Base-by-base conservation (phyloP, 2,113 vertebrate species). In the Caranx melampygus region DNA sequence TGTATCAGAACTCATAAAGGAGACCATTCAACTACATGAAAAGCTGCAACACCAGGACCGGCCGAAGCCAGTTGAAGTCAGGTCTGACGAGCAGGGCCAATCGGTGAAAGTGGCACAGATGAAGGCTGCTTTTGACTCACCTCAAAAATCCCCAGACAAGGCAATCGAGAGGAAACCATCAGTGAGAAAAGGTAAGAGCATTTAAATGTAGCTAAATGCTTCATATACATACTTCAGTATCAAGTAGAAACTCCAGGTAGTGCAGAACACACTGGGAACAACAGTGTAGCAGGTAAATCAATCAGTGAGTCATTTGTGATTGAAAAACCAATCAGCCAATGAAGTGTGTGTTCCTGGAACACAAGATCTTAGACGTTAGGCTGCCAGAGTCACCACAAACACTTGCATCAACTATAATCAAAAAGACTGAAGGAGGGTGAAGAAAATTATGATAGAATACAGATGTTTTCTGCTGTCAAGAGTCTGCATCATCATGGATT, bases 81-180 rank as follows among this genome's bases (percentile, higher is more conserved):
- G 87, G 69, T 8, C 40, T 4, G 94, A 95, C 0, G 95, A 95
- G 72, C 85, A 89, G 58, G 82, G 81, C 44, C 93, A 92, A 49
- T 92, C 90, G 0, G 81, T 95, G 63, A 95, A 94, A 76, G 94
- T 95, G 72, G 93, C 95, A 11, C 91, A 93, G 87, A 95, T 95
- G 91, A 95, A 94, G 88, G 94, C 93, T 0, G 90, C 95, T 3
- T 95, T 95, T 52, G 95, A 95, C 78, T 61, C 71, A 0, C 78
- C 88, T 65, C 93, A 94, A 66, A 95, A 94, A 87, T 89, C 92
- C 40, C 80, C 88, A 0, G 94, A 94, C 37, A 95, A 89, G 79
- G 45, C 68, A 5, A 4, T 90, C 0, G 93, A 95, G 81, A 93
- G 90, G 81, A 95, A 95, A 74, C 79, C 92, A 13, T 94, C 94